Evolutionary conservation across 2,113 vertebrate genomes (phyloP).

Genomic region (Typhlomys cinereus): DNA sequence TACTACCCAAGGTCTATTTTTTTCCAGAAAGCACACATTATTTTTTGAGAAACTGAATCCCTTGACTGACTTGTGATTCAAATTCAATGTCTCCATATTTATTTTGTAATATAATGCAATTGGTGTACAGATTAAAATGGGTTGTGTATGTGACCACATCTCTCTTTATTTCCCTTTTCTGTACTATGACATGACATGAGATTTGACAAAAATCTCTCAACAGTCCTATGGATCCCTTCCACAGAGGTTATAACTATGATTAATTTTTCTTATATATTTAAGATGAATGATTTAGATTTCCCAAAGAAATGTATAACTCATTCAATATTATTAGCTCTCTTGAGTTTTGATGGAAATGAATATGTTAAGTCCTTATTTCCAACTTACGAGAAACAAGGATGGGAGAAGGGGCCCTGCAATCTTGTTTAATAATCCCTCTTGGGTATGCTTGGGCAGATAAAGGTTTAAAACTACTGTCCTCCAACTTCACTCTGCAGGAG

Average conservation of each 20-base stretch:
- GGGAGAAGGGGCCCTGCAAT: background rate
- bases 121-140: background rate
- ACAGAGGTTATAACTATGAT: background rate
- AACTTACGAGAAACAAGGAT: background rate
- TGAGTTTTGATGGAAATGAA: background rate
- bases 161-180: background rate
- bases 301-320: background rate
- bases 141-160: background rate
- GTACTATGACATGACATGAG: background rate
- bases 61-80: background rate
- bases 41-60: background rate
- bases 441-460: background rate
- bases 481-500: background rate
- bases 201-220: background rate
- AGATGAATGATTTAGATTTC: background rate
- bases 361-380: background rate
- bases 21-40: background rate
- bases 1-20: background rate
- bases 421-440: background rate
- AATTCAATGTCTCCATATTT: background rate
- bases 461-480: background rate
- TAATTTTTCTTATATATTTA: background rate
- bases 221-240: background rate
- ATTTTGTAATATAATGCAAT: background rate
- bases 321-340: background rate